phyloP scores from a whole-genome alignment of 2,797 vertebrate genomes.

The Rhynchonycteris naso region DNA sequence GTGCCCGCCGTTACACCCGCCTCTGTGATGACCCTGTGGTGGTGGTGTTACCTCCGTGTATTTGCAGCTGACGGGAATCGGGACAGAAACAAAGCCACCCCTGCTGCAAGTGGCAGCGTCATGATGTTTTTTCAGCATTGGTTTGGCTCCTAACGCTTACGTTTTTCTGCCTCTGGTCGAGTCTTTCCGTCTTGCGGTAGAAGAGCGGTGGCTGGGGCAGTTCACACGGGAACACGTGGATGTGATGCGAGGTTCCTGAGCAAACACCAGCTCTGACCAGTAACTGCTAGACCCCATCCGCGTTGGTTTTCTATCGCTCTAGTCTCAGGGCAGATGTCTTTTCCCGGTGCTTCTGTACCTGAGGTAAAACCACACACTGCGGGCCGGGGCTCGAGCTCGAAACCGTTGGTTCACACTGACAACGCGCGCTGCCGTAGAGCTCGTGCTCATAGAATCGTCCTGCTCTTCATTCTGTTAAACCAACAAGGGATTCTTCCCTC shows the following conservation, averaged over 20 bases:
- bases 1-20: too few species aligned
- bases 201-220: not conserved
- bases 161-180: not conserved
- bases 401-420: not conserved
- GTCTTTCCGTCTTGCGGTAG: not conserved
- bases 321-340: not conserved
- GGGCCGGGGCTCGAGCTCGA: not conserved
- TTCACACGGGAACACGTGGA: too few species aligned
- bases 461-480: conserved; percentile 21
- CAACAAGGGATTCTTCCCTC: not conserved
- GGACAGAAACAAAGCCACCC: not conserved
- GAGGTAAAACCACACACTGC: not conserved
- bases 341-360: not conserved
- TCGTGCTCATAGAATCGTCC: not conserved
- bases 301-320: not conserved
- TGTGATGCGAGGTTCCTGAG: not conserved
- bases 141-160: not conserved
- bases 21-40: not conserved
- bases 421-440: not conserved
- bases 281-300: not conserved
- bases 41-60: not conserved
- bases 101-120: not conserved
- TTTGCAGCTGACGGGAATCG: not conserved
- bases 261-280: not conserved
- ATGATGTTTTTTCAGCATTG: not conserved